Conservation (phyloP, 2,888 invertebrate genomes). For the Bembecia ichneumoniformis region DNA sequence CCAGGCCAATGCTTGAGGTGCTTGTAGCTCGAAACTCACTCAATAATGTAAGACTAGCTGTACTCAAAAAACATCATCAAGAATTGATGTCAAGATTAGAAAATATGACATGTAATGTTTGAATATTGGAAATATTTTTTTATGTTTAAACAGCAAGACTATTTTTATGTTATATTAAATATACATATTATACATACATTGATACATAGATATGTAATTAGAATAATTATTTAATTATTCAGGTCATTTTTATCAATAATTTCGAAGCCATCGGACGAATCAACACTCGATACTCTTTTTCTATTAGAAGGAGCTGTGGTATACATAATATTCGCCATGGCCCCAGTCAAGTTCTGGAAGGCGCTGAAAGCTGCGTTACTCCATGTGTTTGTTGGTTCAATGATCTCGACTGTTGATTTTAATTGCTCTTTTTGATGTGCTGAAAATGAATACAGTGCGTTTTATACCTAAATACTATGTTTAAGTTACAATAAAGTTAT, state of each 20-base stretch:
- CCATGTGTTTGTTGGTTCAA: conserved; percentile 42
- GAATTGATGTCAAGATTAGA: conserved; percentile 58
- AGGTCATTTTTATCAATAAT: conserved; percentile 56
- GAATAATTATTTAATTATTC: not conserved
- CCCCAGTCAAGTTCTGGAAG: conserved; percentile 47
- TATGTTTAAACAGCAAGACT: not conserved
- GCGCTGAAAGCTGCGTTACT: conserved; percentile 49
- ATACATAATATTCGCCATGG: conserved; percentile 47
- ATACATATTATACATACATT: not conserved
- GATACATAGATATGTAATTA: not conserved
- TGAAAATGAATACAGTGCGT: conserved; percentile 22
- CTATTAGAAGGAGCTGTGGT: conserved; percentile 33
- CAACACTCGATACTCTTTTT: conserved; percentile 45
- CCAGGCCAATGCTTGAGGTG: conserved; percentile 63
- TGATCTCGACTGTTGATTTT: conserved; percentile 42
- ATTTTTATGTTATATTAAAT: not conserved
- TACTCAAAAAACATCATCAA: conserved; percentile 60
- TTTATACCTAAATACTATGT: too few relatives aligned
- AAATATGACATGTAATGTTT: conserved; percentile 41
- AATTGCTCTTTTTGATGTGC: conserved; percentile 41
- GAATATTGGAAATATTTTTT: conserved; percentile 7
- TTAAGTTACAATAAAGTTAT: too few relatives aligned
- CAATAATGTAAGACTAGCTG: conserved; percentile 49
- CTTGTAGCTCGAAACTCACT: conserved; percentile 57
- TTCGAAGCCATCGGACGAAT: conserved; percentile 66